phyloP scores from a whole-genome alignment of 2,888 invertebrate species.

The Crematogaster levior region DNA sequence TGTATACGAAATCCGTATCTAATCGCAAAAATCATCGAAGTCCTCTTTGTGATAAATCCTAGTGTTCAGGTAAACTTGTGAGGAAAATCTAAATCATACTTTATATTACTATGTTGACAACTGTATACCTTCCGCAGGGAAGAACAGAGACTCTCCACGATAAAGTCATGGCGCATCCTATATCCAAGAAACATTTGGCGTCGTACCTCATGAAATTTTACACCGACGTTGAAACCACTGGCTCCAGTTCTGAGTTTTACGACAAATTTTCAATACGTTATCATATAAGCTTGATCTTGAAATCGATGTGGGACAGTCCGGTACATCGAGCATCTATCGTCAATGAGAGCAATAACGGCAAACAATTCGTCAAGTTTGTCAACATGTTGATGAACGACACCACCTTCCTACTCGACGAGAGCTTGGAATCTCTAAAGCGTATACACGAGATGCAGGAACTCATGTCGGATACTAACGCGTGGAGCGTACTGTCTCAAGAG shows the following conservation, averaged over 20 bases:
- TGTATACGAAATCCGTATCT: conserved; percentile 98
- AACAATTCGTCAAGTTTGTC: conserved; percentile 98
- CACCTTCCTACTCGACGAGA: conserved; percentile 98
- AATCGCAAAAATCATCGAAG: conserved; percentile 98
- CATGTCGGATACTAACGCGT: conserved; percentile 90
- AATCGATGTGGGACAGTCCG: conserved; percentile 97
- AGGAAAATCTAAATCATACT: neutral
- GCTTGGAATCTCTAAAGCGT: conserved; percentile 95
- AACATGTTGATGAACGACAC: conserved; percentile 99
- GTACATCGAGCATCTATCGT: conserved; percentile 95
- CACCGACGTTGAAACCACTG: conserved; percentile 98
- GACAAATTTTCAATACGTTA: conserved; percentile 99
- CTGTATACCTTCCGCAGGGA: conserved; percentile 71
- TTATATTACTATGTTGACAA: neutral
- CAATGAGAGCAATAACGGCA: conserved; percentile 95
- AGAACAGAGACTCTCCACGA: conserved; percentile 88
- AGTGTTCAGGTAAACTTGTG: conserved; percentile 86
- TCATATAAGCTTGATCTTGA: conserved; percentile 98
- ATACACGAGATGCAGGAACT: conserved; percentile 95
- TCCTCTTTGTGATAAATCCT: conserved; percentile 92
- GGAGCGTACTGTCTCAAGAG: conserved; percentile 89
- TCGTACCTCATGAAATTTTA: conserved; percentile 99
- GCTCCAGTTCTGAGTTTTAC: conserved; percentile 99
- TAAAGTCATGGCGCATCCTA: conserved; percentile 94
- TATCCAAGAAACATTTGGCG: conserved; percentile 93